Conservation (phyloP, 2,113 vertebrate species). For the Carassius carassius region DNA sequence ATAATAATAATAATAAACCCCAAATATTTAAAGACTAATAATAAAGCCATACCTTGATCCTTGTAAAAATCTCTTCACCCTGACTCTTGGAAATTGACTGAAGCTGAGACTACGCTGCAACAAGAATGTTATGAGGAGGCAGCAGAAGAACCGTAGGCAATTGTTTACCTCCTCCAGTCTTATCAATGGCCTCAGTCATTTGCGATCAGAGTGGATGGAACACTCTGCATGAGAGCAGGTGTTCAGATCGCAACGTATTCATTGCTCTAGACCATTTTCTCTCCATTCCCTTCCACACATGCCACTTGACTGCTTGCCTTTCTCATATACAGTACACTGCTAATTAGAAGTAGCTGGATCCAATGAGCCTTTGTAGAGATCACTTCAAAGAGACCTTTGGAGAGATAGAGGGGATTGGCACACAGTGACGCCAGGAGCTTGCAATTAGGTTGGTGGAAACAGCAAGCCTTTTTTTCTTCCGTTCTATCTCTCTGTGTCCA, state of each 20-base stretch:
- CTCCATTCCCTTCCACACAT: neutral
- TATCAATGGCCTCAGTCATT: conserved; percentile 30
- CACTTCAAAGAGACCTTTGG: conserved; percentile 52
- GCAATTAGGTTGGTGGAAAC: conserved; percentile 50
- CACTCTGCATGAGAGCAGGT: conserved; percentile 19
- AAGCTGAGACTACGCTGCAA: neutral
- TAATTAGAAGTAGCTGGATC: conserved; percentile 50
- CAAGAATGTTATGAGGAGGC: conserved; percentile 3
- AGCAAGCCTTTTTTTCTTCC: neutral
- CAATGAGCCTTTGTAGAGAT: conserved; percentile 49
- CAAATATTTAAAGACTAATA: too few relatives aligned
- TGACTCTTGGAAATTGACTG: neutral
- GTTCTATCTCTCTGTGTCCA: conserved; percentile 11
- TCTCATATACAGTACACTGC: neutral
- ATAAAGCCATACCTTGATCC: neutral
- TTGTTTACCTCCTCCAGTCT: conserved; percentile 21
- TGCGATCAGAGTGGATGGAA: neutral
- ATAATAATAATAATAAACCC: neutral
- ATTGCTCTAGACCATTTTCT: neutral
- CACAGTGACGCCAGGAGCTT: neutral
- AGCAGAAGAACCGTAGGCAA: neutral
- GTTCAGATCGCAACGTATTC: conserved; percentile 24
- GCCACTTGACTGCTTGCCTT: conserved; percentile 12
- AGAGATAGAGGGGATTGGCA: neutral
- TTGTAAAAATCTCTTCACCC: neutral